phyloP scores from a whole-genome alignment of 2,113 vertebrate genomes.

The Elgaria multicarinata region DNA sequence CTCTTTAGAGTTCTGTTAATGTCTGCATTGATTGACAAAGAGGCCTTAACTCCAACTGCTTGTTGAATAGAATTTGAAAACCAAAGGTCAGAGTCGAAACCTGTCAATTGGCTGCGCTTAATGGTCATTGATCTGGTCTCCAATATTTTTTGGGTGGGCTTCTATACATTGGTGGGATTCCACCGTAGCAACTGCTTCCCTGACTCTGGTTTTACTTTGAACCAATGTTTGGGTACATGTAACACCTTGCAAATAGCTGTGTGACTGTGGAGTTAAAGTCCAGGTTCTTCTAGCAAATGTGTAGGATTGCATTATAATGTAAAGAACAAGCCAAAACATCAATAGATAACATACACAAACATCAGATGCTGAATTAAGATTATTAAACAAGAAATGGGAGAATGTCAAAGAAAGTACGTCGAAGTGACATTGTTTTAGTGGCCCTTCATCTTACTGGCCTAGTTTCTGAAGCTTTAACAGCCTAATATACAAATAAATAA shows the following conservation, averaged over 20 bases:
- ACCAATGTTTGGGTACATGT: not conserved
- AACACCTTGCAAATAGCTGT: not conserved
- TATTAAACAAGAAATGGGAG: not conserved
- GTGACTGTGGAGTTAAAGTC: not conserved
- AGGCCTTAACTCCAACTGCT: not conserved
- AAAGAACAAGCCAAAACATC: not conserved
- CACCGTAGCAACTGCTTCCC: not conserved
- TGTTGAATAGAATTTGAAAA: slow-evolving; percentile 18
- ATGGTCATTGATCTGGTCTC: not conserved
- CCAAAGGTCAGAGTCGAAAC: slow-evolving; percentile 11
- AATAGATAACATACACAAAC: not conserved
- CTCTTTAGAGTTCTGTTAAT: slow-evolving; percentile 26
- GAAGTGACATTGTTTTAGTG: not conserved
- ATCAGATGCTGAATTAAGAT: not conserved
- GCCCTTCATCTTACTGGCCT: not conserved
- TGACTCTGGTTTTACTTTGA: not conserved
- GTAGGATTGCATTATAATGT: not conserved
- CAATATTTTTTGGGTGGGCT: not conserved
- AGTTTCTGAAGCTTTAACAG: not conserved
- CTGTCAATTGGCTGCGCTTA: not conserved
- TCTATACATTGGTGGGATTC: too few species aligned
- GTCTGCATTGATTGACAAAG: slow-evolving; percentile 26
- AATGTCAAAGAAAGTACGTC: not conserved
- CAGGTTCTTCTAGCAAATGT: not conserved
- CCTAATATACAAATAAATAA: not conserved